Evolutionary conservation across 2,888 invertebrate species (phyloP), one percentile per base, ranked within the genome.

Genomic region (Cantharis rustica): DNA sequence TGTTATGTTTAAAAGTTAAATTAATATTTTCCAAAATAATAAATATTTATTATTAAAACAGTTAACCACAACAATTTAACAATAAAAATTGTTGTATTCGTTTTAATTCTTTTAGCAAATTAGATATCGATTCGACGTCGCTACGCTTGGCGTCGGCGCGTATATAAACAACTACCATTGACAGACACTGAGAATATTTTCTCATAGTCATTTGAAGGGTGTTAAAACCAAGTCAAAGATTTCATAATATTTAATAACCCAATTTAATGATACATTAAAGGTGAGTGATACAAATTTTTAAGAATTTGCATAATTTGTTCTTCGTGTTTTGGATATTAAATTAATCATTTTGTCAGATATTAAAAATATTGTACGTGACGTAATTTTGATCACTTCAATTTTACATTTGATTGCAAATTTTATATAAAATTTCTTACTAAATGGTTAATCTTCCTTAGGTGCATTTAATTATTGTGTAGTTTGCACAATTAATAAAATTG

Each of bases 71-170:
- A 70, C n/a, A n/a, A 47, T 47, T 47, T n/a, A n/a, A 7, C 2
- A 47, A 47, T 47, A 47, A 47, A 47, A 47, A 47, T 47, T 47
- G 47, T 47, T n/a, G 47, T n/a, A 47, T 47, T 47, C 47, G n/a
- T n/a, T 47, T 47, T 47, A 47, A 47, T 47, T 74, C 73, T 66
- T 75, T 75, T 68, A 71, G 31, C 16, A 69, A 66, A 73, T 78
- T 68, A 69, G 68, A 72, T 79, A 79, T 79, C 79, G 79, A 79
- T 71, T 76, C 71, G 76, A 71, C 68, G 76, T 68, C 63, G 63
- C 63, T 74, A 76, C 74, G 76, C 69, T 71, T 31, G 72, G 77
- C 79, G 76, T 71, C 79, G 76, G 75, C 79, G 79, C 79, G 71
- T 73, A 71, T 71, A 78, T 75, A 73, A 61, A 77, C 73, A 75